Evolutionary conservation across 2,113 vertebrate species (phyloP).

Genomic region (Raphicerus campestris): DNA sequence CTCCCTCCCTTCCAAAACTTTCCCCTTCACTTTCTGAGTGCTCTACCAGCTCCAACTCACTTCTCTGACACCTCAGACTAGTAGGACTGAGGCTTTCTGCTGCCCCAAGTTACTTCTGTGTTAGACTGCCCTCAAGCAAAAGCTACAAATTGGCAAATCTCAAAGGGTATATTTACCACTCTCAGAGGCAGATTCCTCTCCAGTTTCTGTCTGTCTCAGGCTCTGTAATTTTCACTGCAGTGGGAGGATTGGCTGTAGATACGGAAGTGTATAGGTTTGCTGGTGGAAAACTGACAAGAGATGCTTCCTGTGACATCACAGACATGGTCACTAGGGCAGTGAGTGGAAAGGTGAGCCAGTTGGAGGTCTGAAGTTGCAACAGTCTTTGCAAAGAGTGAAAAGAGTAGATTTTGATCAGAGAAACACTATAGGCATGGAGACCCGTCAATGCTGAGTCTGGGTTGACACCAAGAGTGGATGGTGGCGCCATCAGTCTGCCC

Average conservation of each 20-base stretch:
- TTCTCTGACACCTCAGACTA: not conserved
- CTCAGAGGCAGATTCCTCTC: not conserved
- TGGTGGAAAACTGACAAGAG: not conserved
- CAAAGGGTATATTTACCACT: not conserved
- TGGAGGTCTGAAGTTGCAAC: not conserved
- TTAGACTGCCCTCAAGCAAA: not conserved
- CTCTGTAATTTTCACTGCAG: not conserved
- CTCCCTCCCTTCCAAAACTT: not conserved
- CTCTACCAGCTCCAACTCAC: not conserved
- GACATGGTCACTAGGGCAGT: not conserved
- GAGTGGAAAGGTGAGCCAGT: too few species aligned
- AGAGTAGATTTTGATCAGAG: not conserved
- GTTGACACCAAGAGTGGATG: too few species aligned
- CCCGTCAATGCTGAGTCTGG: fast-evolving
- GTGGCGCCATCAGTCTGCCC: not conserved
- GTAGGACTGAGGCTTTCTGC: not conserved
- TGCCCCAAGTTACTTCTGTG: not conserved
- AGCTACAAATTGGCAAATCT: not conserved
- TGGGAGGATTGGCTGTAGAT: not conserved
- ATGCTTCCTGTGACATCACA: not conserved
- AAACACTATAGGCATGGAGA: not conserved
- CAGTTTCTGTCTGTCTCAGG: not conserved
- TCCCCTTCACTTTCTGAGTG: not conserved
- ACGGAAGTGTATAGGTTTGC: not conserved
- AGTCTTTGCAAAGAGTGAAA: not conserved